Evolutionary conservation across 2,888 invertebrate genomes (phyloP).

Genomic region (Macrosoma leucophasiata): DNA sequence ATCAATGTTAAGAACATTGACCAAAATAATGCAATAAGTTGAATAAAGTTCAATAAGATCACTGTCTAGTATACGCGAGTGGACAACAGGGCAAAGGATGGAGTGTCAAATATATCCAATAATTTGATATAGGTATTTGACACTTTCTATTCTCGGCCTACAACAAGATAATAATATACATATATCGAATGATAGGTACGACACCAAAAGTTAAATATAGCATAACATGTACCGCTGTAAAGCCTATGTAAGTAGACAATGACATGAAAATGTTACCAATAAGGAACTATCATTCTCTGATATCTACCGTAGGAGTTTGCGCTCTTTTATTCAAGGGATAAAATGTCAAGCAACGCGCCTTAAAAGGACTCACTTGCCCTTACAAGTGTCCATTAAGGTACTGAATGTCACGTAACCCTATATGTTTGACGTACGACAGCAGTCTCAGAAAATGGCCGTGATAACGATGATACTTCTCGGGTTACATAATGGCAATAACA

Average conservation of each 20-base stretch:
- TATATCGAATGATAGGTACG: too few relatives aligned
- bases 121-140: too few relatives aligned
- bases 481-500: too few relatives aligned
- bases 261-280: constrained; percentile 22
- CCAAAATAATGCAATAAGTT: too few relatives aligned
- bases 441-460: constrained; percentile 43
- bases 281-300: constrained; percentile 18
- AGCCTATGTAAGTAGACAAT: constrained; percentile 12
- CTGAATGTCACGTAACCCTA: constrained; percentile 60
- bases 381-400: constrained; percentile 65
- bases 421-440: constrained; percentile 60
- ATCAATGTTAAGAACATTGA: too few relatives aligned
- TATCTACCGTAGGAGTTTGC: constrained; percentile 15
- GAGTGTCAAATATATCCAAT: too few relatives aligned
- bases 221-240: too few relatives aligned
- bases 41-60: too few relatives aligned
- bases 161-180: constrained; percentile 9
- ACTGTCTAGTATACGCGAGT: too few relatives aligned
- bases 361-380: constrained; percentile 46
- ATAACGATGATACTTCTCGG: constrained; percentile 43
- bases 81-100: too few relatives aligned
- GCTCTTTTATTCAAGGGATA: constrained; percentile 34
- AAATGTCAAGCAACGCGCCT: constrained; percentile 45
- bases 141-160: constrained; percentile 9
- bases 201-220: background rate